Evolutionary conservation across 2,797 vertebrate species (phyloP).

Genomic region (Sebastes glaucus): DNA sequence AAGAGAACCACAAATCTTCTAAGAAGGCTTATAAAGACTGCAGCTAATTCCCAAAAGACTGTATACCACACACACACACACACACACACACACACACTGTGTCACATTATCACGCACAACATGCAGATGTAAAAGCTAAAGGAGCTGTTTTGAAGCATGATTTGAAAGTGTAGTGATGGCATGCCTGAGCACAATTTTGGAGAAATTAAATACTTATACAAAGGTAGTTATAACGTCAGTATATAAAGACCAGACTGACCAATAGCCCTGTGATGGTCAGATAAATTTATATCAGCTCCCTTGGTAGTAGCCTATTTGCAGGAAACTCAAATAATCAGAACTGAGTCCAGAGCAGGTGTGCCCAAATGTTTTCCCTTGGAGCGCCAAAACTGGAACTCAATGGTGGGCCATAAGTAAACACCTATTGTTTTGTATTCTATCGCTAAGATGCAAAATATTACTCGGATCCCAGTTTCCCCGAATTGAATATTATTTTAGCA

Average conservation of each 20-base stretch:
- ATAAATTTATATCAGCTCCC: neutral
- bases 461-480: neutral
- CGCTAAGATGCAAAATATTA: neutral
- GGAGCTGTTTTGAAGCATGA: neutral
- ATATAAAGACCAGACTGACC: neutral
- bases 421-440: neutral
- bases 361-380: too few species aligned
- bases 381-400: too few species aligned
- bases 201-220: neutral
- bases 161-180: neutral
- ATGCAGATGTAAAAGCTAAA: neutral
- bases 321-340: neutral
- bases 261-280: neutral
- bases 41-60: neutral
- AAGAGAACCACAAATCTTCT: conserved; percentile 14
- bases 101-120: neutral
- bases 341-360: neutral
- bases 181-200: neutral
- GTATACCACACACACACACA: neutral
- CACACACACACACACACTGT: neutral
- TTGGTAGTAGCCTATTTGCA: neutral
- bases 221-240: neutral
- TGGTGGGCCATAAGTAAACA: too few species aligned
- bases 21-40: neutral
- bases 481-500: neutral